A percentile compares a stretch with the other conserved stretches of the same genome.
Conservation (phyloP, 2,113 vertebrate species). For the Azemiops feae region DNA sequence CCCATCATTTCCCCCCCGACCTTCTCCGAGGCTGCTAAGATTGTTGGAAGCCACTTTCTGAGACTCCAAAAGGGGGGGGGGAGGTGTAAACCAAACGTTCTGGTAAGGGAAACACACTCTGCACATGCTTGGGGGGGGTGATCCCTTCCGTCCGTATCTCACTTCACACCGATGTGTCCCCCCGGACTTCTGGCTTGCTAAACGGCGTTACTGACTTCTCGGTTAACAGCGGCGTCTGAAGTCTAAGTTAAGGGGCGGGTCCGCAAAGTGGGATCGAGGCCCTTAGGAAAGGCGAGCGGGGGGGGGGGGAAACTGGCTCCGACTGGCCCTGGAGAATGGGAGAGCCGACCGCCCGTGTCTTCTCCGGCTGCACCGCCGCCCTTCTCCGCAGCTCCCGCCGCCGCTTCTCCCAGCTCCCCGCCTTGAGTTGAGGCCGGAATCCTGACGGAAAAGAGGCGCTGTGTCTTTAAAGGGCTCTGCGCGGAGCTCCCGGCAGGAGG, state of each 20-base stretch:
- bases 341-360: neutral
- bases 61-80: no score
- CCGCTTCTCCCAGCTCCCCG: neutral
- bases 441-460: constrained; percentile 46
- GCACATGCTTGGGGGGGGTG: neutral
- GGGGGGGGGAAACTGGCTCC: no score
- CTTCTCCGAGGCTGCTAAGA: neutral
- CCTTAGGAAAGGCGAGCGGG: neutral
- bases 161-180: neutral
- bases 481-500: constrained; percentile 79
- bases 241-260: neutral
- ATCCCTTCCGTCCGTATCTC: neutral
- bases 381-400: neutral
- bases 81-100: neutral
- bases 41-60: neutral
- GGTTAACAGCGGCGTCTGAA: neutral
- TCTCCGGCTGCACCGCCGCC: neutral
- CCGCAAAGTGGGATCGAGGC: neutral
- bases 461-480: constrained; percentile 72
- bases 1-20: neutral
- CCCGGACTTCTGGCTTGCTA: neutral
- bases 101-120: neutral
- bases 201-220: neutral
- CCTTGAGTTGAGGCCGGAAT: accelerated
- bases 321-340: neutral